Base-by-base conservation (phyloP, 2,888 invertebrate species). In the Diachrysia chrysitis region DNA sequence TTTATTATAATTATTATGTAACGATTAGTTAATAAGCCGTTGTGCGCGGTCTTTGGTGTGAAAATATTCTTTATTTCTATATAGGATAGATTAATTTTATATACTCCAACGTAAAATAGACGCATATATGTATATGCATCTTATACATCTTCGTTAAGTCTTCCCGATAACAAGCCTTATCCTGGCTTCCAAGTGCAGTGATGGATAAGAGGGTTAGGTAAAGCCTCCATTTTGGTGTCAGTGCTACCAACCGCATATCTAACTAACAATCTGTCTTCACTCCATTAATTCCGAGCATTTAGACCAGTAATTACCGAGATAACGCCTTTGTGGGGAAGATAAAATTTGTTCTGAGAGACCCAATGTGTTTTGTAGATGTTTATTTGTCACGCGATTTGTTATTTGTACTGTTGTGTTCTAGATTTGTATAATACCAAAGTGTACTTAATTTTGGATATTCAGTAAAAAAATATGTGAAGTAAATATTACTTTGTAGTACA, bases 241-340 rank as follows among this genome's bases (percentile, higher is more conserved):
- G 57, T 51, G 64, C 6, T 42, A 42, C 42, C n/a, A 46, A 56
- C 5, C 61, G 32, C 46, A 55, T 73, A 79, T 77, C 77, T 73
- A 23, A n/a, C 56, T 59, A n/a, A 58, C 69, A 61, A 77, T 79
- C 76, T 63, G 57, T 79, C 70, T 69, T 66, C 77, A 79, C 70
- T 65, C 67, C 70, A 79, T 79, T 77, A 79, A 76, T 70, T 69
- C 77, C 48, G 65, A 69, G 66, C 72, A 63, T 77, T 79, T 73
- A 74, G 69, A 57, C 35, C 65, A 58, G 61, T 77, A 79, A 79
- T 79, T 57, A 64, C 72, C 37, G n/a, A 72, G 79, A 77, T 77
- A 72, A 54, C 64, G 63, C 23, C 54, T 77, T 61, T 65, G 54
- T 70, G 35, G 61, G 25, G 35, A 9, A 66, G 72, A 79, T 72